Evolutionary conservation across 1,140 invertebrate species (phyloP).

Genomic region (Nylanderia fulva): DNA sequence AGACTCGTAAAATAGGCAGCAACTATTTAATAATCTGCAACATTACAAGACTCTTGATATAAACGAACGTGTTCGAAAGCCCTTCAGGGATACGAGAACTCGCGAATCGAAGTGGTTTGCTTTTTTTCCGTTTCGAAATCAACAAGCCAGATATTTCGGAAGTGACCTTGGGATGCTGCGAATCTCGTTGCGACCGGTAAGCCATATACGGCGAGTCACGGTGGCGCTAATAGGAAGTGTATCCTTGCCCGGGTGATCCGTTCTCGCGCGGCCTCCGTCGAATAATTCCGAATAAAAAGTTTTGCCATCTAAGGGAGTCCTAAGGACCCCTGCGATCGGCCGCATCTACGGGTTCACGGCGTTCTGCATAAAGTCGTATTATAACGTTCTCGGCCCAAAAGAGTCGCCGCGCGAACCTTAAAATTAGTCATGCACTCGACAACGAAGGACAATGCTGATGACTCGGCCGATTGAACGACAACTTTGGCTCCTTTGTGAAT

Average conservation of each 20-base stretch:
- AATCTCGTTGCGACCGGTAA: slow-evolving; percentile 54
- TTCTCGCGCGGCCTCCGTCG: slow-evolving; percentile 54
- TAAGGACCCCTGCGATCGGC: slow-evolving; percentile 63
- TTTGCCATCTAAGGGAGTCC: slow-evolving; percentile 71
- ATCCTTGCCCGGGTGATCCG: slow-evolving; percentile 68
- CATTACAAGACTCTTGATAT: background rate
- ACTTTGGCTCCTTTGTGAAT: slow-evolving; percentile 38
- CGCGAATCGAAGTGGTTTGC: too few relatives aligned
- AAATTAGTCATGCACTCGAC: slow-evolving; percentile 73
- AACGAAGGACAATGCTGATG: slow-evolving; percentile 66
- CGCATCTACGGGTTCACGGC: slow-evolving; percentile 42
- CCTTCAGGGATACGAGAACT: background rate
- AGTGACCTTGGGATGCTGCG: slow-evolving; percentile 44
- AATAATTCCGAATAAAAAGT: slow-evolving; percentile 68
- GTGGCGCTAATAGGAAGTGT: slow-evolving; percentile 75
- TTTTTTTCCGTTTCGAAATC: too few relatives aligned
- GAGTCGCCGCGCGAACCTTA: slow-evolving; percentile 66
- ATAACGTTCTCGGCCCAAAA: slow-evolving; percentile 39
- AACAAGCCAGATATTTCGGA: slow-evolving; percentile 54
- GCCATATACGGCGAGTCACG: slow-evolving; percentile 58
- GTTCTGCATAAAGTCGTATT: slow-evolving; percentile 57
- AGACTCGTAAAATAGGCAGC: background rate
- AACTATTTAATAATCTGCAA: background rate
- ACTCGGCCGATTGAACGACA: slow-evolving; percentile 58
- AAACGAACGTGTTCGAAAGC: background rate